These are phyloP conservation scores for Sebastes nivosus DNA, from an alignment of 2,797 vertebrate genomes.

Conservation along the genomic window DNA sequence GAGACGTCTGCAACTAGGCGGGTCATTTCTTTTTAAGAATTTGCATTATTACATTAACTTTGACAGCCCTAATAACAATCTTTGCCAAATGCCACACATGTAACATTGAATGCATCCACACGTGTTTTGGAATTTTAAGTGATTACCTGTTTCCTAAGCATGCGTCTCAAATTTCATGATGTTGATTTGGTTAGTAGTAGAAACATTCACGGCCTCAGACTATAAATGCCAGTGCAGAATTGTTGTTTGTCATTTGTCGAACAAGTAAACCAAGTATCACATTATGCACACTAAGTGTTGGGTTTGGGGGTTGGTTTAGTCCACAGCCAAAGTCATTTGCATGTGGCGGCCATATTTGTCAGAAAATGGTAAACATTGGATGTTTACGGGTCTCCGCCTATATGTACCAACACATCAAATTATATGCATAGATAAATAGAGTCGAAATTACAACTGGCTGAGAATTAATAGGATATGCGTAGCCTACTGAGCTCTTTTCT, in stretches of 20 bases:
- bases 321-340: background rate
- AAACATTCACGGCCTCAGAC: background rate
- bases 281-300: background rate
- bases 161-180: background rate
- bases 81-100: background rate
- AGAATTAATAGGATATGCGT: background rate
- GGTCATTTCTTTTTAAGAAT: too few species aligned
- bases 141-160: background rate
- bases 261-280: background rate
- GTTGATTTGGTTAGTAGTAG: background rate
- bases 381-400: background rate
- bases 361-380: background rate
- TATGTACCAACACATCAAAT: background rate
- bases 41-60: too few species aligned
- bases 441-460: background rate
- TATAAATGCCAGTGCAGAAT: background rate
- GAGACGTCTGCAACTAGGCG: too few species aligned
- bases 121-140: background rate
- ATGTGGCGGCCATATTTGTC: background rate
- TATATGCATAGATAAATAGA: background rate
- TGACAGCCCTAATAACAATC: too few species aligned
- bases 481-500: too few species aligned
- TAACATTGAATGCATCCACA: background rate
- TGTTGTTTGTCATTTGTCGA: background rate
- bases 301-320: background rate